Conservation (phyloP, 2,113 vertebrate species). For the Calidris pygmaea region DNA sequence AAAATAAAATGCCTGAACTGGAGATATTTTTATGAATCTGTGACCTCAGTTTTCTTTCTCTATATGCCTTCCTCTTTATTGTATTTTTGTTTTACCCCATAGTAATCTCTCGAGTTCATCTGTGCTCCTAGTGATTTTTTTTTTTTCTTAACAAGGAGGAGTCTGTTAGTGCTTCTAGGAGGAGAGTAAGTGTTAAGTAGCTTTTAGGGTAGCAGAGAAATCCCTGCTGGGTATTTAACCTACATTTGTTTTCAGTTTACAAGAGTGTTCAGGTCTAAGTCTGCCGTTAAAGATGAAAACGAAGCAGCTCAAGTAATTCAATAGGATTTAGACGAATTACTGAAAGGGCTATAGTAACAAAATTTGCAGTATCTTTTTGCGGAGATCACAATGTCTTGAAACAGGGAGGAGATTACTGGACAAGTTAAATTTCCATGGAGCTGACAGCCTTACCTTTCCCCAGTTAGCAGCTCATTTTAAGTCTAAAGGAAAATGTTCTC, state of each 20-base stretch:
- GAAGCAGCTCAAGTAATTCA: not conserved
- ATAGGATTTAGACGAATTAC: not conserved
- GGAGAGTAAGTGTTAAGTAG: not conserved
- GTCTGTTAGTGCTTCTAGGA: not conserved
- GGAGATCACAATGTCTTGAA: not conserved
- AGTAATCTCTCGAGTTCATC: not conserved
- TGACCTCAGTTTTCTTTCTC: not conserved
- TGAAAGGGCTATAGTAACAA: not conserved
- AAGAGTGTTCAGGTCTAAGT: not conserved
- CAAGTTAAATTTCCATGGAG: not conserved
- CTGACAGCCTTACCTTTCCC: not conserved
- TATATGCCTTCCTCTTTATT: not conserved
- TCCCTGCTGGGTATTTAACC: conserved; percentile 36
- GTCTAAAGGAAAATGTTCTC: not conserved
- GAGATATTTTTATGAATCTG: not conserved
- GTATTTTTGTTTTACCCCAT: not conserved
- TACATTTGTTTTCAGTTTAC: conserved; percentile 37
- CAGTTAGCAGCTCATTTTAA: conserved; percentile 8
- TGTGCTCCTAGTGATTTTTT: not conserved
- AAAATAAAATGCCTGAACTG: not conserved
- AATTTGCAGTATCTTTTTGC: not conserved
- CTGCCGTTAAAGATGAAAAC: conserved; percentile 5
- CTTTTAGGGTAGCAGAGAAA: not conserved
- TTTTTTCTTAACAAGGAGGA: not conserved
- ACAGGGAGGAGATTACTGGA: not conserved